Conservation (phyloP, 2,113 vertebrate species). For the Salvator merianae region DNA sequence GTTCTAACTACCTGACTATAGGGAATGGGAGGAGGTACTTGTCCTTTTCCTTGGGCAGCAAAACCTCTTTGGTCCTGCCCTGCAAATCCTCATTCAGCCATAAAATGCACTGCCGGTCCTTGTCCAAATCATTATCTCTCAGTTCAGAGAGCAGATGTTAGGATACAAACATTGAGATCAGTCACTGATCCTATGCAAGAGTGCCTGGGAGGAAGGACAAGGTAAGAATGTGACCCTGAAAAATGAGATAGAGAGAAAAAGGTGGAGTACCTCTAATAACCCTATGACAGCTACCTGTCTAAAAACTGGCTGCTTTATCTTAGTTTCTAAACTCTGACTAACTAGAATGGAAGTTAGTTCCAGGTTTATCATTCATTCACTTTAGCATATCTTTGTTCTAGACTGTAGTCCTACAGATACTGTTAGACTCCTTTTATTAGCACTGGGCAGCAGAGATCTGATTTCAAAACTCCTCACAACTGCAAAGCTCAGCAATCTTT, state of each 20-base stretch:
- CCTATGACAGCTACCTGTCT: neutral
- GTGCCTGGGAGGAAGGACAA: neutral
- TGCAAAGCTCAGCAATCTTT: neutral
- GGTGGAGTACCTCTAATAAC: neutral
- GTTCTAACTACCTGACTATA: neutral
- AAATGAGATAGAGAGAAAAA: neutral
- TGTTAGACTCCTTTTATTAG: neutral
- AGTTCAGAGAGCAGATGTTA: neutral
- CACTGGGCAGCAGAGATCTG: neutral
- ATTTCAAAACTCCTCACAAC: neutral
- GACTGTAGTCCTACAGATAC: neutral
- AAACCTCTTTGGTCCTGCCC: neutral
- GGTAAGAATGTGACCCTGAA: neutral
- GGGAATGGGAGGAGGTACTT: neutral
- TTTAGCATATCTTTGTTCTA: neutral
- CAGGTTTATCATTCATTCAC: neutral
- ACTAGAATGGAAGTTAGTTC: constrained; percentile 1
- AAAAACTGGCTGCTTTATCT: neutral
- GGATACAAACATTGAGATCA: neutral
- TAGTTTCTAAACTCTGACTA: neutral
- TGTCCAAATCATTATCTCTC: neutral
- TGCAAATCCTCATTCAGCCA: neutral
- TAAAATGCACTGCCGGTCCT: neutral
- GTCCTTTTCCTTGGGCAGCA: neutral
- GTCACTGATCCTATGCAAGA: neutral